Evolutionary conservation across 2,113 vertebrate genomes (phyloP), one percentile per base, ranked within the genome.

Genomic region (Accipiter cooperii): DNA sequence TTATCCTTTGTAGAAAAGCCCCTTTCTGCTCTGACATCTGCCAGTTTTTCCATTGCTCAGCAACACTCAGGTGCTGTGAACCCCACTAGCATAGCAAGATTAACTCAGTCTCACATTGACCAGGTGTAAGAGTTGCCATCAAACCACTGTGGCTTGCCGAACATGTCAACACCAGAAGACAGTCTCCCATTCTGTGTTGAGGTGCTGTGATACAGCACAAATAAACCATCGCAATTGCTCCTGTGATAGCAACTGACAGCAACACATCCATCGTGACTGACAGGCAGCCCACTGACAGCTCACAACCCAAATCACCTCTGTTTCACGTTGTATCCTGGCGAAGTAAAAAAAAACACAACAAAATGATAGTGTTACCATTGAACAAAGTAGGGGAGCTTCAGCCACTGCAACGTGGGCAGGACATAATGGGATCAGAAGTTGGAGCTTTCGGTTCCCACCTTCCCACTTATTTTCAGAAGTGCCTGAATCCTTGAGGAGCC

Each of bases 21-120:
- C 4, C 6, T 60, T 93, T 47, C 17, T 74, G 31, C 63, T 73
- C 75, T 60, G 63, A 63, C 25, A 74, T 16, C 25, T 38, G 42
- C 55, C 42, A 71, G 51, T 47, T 83, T 82, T 94, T 28, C 51
- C 54, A 70, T 15, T 40, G n/a, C 71, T 91, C 70, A 61, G 65
- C 28, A 69, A 42, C 17, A 21, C 17, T n/a, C 0, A 0, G 19
- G 24, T 80, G 40, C 54, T 77, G 51, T 3, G 2, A 81, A 51
- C 34, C 34, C 54, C 33, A 17, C 16, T 49, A 24, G 36, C 33
- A 29, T 4, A 46, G 55, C 79, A 60, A 84, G n/a, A 54, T 38
- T 42, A 70, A 90, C 64, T 60, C 60, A 51, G 12, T 47, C 46
- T 74, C 47, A n/a, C 42, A 70, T 4, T 60, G 69, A 44, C 47